These are phyloP conservation scores for Hypercompe scribonia DNA, from an alignment of 2,888 invertebrate species.

Conservation along the genomic window DNA sequence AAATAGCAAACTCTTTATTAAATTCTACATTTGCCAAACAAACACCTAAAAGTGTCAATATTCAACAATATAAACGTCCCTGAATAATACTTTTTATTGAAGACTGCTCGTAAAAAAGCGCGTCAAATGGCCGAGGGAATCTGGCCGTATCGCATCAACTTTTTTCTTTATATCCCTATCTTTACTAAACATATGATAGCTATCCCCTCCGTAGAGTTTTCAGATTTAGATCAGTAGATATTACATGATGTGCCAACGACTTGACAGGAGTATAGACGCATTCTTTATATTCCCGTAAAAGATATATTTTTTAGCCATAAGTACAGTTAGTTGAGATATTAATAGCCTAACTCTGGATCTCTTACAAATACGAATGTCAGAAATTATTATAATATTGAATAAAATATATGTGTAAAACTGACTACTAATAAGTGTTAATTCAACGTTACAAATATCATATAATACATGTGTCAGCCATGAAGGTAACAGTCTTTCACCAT, in stretches of 20 bases:
- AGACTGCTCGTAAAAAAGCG: conserved; percentile 72
- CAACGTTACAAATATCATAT: too few relatives aligned
- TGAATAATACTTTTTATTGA: conserved; percentile 72
- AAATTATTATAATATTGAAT: background rate
- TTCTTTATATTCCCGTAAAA: background rate
- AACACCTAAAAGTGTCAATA: conserved; percentile 35
- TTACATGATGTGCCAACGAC: background rate
- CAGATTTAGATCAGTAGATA: conserved; percentile 10
- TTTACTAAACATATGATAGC: conserved; percentile 17
- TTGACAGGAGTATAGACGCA: background rate
- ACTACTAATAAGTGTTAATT: too few relatives aligned
- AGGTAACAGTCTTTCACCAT: too few relatives aligned
- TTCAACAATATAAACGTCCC: conserved; percentile 59
- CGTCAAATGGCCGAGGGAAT: conserved; percentile 69
- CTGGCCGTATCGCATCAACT: conserved; percentile 48
- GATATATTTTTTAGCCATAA: background rate
- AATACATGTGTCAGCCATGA: too few relatives aligned
- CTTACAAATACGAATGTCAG: background rate
- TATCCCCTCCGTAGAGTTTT: conserved; percentile 6
- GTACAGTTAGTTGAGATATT: background rate
- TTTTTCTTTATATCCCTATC: conserved; percentile 36
- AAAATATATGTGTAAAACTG: too few relatives aligned
- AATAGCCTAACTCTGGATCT: background rate
- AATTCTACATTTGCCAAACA: conserved; percentile 28
- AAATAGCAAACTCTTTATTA: background rate